Evolutionary conservation across 2,888 invertebrate species (phyloP), one percentile per base, ranked within the genome.

Genomic region (Ctenicera cuprea): DNA sequence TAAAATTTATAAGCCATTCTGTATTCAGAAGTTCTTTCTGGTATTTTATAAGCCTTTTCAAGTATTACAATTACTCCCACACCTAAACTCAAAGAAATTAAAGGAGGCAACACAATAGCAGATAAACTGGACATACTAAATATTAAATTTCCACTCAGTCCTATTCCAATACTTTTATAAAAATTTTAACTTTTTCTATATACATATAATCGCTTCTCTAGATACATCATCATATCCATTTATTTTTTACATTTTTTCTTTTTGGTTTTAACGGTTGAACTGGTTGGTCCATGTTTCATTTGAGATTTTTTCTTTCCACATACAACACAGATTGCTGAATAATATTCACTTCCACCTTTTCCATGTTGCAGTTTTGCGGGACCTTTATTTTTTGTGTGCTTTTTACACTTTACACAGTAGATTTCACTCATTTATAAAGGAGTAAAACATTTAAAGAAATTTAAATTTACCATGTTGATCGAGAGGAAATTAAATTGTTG

Each of bases 201-300:
- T 45, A 45, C 45, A 45, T 16, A 45, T 45, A 45, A 45, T 45
- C 45, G 45, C 16, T 45, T 45, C 45, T 16, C 18, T 45, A 45
- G 45, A 45, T 45, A 45, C 45, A 45, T 45, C 45, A 33, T 33
- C 33, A 33, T 33, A 33, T 45, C 45, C 45, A 45, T 45, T 45
- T 45, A 45, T 45, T 45, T 43, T 43, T 43, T 43, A 43, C 43
- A 16, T 43, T 43, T 43, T 43, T 43, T 43, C 16, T 43, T 43
- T 16, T 43, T 43, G 43, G n/a, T 43, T n/a, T n/a, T 33, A 33
- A 14, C 16, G n/a, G n/a, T 14, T 16, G n/a, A 43, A 16, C 26
- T 26, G 26, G 26, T 26, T 26, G n/a, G 38, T n/a, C 38, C 38
- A n/a, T n/a, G 9, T 38, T 38, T 38, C 38, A 38, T 38, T 38